Conservation (phyloP, 2,797 vertebrate genomes). For the Pelodytes ibericus region DNA sequence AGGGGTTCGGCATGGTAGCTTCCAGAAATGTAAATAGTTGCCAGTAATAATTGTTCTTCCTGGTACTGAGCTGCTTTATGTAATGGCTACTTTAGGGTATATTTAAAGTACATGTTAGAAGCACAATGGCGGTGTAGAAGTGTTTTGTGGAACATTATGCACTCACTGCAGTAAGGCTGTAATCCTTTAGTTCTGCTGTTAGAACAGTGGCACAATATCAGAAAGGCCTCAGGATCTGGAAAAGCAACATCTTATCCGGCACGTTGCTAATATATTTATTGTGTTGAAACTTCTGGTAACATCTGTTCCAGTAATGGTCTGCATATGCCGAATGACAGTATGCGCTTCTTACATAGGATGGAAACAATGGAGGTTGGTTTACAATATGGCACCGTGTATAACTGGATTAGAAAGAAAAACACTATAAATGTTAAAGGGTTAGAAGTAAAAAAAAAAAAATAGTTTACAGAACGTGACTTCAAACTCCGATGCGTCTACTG, state of each 20-base stretch:
- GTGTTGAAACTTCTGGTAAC: slow-evolving; percentile 31
- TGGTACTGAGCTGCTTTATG: no score
- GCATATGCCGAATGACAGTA: slow-evolving; percentile 11
- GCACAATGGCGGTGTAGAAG: neutral
- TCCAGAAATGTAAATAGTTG: no score
- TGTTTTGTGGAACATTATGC: slow-evolving; percentile 8
- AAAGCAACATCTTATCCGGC: slow-evolving; percentile 42
- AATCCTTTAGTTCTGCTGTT: slow-evolving; percentile 20
- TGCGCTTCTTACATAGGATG: slow-evolving; percentile 6
- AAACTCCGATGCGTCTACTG: slow-evolving; percentile 11
- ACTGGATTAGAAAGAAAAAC: neutral
- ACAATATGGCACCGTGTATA: neutral
- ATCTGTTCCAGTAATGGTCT: slow-evolving; percentile 20
- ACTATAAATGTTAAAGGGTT: slow-evolving; percentile 8
- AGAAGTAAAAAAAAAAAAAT: slow-evolving; percentile 7
- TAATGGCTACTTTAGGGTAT: no score
- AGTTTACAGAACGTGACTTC: slow-evolving; percentile 19
- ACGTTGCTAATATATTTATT: slow-evolving; percentile 32
- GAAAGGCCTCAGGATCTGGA: slow-evolving; percentile 25
- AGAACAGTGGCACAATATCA: slow-evolving; percentile 17
- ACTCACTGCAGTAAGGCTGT: neutral
- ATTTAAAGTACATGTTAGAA: neutral
- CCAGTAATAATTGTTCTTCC: no score
- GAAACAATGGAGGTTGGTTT: slow-evolving; percentile 6
- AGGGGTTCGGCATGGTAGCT: no score